Evolutionary conservation across 2,888 invertebrate species (phyloP), one percentile per base, ranked within the genome.

Genomic region (Sialis fuliginosa): DNA sequence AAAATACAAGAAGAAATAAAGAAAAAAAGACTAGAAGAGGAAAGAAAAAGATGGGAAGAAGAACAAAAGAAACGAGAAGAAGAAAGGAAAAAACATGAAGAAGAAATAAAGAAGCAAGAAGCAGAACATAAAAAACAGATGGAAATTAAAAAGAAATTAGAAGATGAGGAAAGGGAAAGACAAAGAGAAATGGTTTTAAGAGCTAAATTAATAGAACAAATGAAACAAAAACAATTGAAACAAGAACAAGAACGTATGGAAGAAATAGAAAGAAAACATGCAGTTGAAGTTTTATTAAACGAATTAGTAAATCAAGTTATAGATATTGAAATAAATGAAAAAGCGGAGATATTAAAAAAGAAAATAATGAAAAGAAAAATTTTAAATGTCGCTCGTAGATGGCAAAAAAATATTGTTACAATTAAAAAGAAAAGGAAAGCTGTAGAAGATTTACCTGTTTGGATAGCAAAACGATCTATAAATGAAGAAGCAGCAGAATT

Each of bases 371-470:
- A 71, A 53, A 66, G 54, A 33, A 57, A 54, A 31, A 64, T 54
- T 8, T 58, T 65, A 1, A 62, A 63, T 34, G 69, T 66, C 48
- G 64, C 67, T 35, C 55, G 56, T 9, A 60, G 62, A 34, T 77
- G 77, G 77, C 62, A 62, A 30, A 57, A 55, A 13, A 59, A 61
- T 32, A 57, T 63, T 2, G 54, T 58, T 1, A 62, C 58, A 37
- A 65, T 66, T 48, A 65, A 64, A 51, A 56, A 65, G 13, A 71
- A 69, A 52, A 65, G 72, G 6, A 65, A 66, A 49, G 68, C 72
- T 0, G 60, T 77, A 33, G 70, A 72, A 44, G 64, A 66, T 42
- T 69, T 71, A 35, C 75, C 77, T 0, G 59, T 73, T 2, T 75
- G 74, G 70, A 57, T 73, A 10, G 67, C 68, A n/a, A 60, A 61